Conservation (phyloP, 2,888 invertebrate genomes). For the Drosophila robusta region DNA sequence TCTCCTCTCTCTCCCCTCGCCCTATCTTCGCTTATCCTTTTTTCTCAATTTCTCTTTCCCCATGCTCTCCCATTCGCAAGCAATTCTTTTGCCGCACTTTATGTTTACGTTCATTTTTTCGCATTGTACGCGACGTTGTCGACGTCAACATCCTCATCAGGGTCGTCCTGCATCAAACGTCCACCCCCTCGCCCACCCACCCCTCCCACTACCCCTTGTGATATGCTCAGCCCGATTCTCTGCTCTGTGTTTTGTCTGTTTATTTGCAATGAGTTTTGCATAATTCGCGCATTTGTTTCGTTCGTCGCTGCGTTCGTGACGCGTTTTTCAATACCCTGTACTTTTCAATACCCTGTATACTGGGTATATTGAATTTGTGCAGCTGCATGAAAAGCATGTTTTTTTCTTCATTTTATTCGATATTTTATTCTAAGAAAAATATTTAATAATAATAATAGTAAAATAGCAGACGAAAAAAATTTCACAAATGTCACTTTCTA, state of each 20-base stretch:
- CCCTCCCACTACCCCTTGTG: not conserved
- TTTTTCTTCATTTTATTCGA: too few species aligned
- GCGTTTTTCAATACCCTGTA: constrained; percentile 32
- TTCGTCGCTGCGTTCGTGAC: constrained; percentile 37
- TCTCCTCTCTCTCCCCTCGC: not conserved
- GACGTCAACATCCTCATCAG: constrained; percentile 80
- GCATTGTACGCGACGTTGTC: constrained; percentile 66
- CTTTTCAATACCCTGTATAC: constrained; percentile 37
- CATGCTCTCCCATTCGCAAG: constrained; percentile 30
- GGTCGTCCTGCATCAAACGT: constrained; percentile 28
- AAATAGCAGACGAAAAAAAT: too few species aligned
- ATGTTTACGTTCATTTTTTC: constrained; percentile 76
- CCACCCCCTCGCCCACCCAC: not conserved
- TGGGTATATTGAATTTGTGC: constrained; percentile 5
- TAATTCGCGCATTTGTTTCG: constrained; percentile 81
- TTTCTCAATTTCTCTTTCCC: constrained; percentile 18
- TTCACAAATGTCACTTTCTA: too few species aligned
- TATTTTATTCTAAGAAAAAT: too few species aligned
- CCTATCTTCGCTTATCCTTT: not conserved
- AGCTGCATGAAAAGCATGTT: too few species aligned
- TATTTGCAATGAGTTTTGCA: constrained; percentile 78
- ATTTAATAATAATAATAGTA: too few species aligned
- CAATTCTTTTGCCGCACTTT: constrained; percentile 70
- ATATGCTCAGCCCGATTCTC: not conserved
- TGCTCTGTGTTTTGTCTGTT: constrained; percentile 58